Evolutionary conservation across 2,888 invertebrate species (phyloP).

Genomic region (Himalopsyche anomala): DNA sequence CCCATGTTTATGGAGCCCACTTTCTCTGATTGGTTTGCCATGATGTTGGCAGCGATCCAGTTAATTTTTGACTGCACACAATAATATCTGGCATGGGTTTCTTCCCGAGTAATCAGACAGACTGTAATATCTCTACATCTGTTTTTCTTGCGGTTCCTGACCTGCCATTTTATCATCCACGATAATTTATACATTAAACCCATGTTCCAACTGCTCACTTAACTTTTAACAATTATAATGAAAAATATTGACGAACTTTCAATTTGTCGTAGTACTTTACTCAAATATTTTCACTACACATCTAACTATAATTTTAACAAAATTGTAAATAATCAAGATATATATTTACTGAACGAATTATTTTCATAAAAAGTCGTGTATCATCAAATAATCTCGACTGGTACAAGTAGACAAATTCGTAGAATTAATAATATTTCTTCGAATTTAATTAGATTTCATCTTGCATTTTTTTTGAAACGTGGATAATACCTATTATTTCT

Average conservation of each 20-base stretch:
- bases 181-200: neutral
- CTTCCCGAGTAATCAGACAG: neutral
- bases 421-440: no score
- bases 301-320: no score
- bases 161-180: neutral
- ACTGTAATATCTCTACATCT: neutral
- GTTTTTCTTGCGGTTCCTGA: neutral
- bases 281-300: no score
- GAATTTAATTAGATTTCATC: no score
- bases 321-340: no score
- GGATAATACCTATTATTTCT: no score
- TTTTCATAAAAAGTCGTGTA: no score
- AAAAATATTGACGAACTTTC: neutral
- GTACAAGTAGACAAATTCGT: no score
- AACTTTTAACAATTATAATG: neutral
- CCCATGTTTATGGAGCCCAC: constrained; percentile 18
- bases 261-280: no score
- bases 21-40: constrained; percentile 26
- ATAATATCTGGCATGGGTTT: constrained; percentile 6
- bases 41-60: constrained; percentile 18
- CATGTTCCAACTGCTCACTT: neutral
- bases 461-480: no score
- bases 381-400: no score
- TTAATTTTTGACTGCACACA: constrained; percentile 33
- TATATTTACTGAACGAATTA: no score